Evolutionary conservation across 2,888 invertebrate species (phyloP).

Genomic region (Mongoloraphidia duomilia): DNA sequence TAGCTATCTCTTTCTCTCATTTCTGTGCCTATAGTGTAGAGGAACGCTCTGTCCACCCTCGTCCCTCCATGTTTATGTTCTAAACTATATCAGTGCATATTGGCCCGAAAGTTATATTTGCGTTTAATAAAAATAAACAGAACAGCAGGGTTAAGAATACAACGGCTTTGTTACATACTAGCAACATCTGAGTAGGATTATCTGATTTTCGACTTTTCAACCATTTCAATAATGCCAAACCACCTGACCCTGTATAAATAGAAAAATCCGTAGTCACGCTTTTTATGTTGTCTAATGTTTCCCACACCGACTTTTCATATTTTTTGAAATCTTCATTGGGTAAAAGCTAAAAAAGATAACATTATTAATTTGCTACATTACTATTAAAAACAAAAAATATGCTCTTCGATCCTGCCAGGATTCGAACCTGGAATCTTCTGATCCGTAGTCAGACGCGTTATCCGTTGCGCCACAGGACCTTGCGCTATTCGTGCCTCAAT

Average conservation of each 20-base stretch:
- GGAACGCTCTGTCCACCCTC: too few species aligned
- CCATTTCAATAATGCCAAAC: conserved; percentile 51
- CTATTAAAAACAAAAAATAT: conserved; percentile 8
- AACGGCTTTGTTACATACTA: background rate
- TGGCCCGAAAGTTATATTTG: background rate
- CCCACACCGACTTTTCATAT: background rate
- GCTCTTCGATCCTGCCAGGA: conserved; percentile 28
- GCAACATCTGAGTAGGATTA: background rate
- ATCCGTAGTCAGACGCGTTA: conserved; percentile 42
- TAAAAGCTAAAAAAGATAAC: conserved; percentile 11
- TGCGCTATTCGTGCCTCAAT: too few species aligned
- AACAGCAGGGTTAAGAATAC: background rate
- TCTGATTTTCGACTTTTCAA: conserved; percentile 25
- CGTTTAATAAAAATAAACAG: background rate
- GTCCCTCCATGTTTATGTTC: too few species aligned
- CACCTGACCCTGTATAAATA: conserved; percentile 63
- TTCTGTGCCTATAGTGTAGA: too few species aligned
- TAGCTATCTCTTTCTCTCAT: too few species aligned
- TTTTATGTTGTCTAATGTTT: conserved; percentile 4
- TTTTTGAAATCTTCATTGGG: background rate
- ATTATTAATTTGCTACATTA: background rate
- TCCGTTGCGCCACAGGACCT: conserved; percentile 41
- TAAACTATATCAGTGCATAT: background rate
- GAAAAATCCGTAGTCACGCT: conserved; percentile 36
- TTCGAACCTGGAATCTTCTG: conserved; percentile 33